phyloP scores from a whole-genome alignment of 2,888 invertebrate species.

The Eupithecia inturbata region DNA sequence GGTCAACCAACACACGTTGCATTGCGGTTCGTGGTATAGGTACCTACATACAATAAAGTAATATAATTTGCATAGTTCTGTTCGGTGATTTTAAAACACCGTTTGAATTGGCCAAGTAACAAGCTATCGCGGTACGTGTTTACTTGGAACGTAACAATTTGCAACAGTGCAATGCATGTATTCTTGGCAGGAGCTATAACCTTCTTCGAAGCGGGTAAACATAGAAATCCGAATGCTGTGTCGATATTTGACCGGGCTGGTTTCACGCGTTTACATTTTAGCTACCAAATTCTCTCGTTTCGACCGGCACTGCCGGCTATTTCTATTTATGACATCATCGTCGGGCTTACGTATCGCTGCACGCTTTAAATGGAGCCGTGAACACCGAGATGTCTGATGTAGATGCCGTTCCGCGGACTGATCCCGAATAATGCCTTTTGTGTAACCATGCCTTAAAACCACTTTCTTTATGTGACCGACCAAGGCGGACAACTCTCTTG shows the following conservation, averaged over 20 bases:
- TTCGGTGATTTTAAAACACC: slow-evolving; percentile 24
- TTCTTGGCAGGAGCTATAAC: slow-evolving; percentile 16
- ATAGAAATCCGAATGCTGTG: slow-evolving; percentile 7
- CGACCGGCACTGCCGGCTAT: slow-evolving; percentile 78
- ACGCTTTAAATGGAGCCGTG: slow-evolving; percentile 84
- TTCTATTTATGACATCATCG: slow-evolving; percentile 86
- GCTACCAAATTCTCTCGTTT: slow-evolving; percentile 70
- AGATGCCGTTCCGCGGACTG: slow-evolving; percentile 81
- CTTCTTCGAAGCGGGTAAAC: slow-evolving; percentile 12
- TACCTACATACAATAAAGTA: neutral
- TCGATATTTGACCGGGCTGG: slow-evolving; percentile 44
- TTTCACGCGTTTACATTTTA: slow-evolving; percentile 66
- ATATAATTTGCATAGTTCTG: slow-evolving; percentile 33
- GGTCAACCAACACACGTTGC: slow-evolving; percentile 6
- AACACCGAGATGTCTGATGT: slow-evolving; percentile 78
- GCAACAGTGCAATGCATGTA: slow-evolving; percentile 2
- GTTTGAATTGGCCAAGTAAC: slow-evolving; percentile 29
- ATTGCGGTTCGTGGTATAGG: slow-evolving; percentile 22
- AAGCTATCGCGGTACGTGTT: neutral
- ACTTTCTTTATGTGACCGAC: slow-evolving; percentile 70
- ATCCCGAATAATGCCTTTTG: slow-evolving; percentile 80
- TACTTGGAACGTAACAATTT: slow-evolving; percentile 2
- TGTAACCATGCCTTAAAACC: slow-evolving; percentile 49
- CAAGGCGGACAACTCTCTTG: slow-evolving; percentile 69
- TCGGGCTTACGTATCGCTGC: slow-evolving; percentile 84